These are phyloP conservation scores for Quadriops clusia DNA, from an alignment of 2,888 invertebrate genomes.

Conservation along the genomic window DNA sequence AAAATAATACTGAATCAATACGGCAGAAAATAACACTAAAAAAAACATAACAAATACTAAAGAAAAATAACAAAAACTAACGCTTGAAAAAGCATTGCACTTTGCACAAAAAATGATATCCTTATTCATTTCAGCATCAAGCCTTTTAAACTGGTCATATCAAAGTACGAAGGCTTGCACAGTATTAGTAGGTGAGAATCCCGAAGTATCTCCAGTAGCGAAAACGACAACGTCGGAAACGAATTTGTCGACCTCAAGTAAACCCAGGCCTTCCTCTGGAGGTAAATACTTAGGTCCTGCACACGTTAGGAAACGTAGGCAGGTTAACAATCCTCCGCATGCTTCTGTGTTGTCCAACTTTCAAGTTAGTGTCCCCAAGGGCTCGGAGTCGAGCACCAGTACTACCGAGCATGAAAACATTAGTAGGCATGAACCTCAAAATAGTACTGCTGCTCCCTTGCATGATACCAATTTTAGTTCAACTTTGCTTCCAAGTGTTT, in stretches of 20 bases:
- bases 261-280: slow-evolving; percentile 48
- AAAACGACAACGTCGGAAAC: slow-evolving; percentile 59
- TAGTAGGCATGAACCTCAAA: slow-evolving; percentile 25
- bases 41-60: too few species aligned
- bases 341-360: slow-evolving; percentile 29
- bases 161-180: slow-evolving; percentile 73
- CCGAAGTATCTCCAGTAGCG: slow-evolving; percentile 55
- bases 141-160: slow-evolving; percentile 75
- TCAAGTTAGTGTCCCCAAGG: slow-evolving; percentile 15
- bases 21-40: too few species aligned
- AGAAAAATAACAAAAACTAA: too few species aligned
- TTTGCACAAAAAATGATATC: too few species aligned
- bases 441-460: slow-evolving; percentile 24
- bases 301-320: slow-evolving; percentile 59
- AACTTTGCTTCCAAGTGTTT: slow-evolving; percentile 21
- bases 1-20: too few species aligned
- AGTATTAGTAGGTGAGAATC: slow-evolving; percentile 69
- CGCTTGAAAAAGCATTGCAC: too few species aligned
- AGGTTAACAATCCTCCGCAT: slow-evolving; percentile 32
- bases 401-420: slow-evolving; percentile 26
- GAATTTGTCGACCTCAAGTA: slow-evolving; percentile 58
- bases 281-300: slow-evolving; percentile 38
- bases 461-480: slow-evolving; percentile 26
- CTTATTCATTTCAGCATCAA: slow-evolving; percentile 51
- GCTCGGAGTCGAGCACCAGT: slow-evolving; percentile 12